Conservation (phyloP, 1,140 invertebrate species). For the Mizuhopecten yessoensis region DNA sequence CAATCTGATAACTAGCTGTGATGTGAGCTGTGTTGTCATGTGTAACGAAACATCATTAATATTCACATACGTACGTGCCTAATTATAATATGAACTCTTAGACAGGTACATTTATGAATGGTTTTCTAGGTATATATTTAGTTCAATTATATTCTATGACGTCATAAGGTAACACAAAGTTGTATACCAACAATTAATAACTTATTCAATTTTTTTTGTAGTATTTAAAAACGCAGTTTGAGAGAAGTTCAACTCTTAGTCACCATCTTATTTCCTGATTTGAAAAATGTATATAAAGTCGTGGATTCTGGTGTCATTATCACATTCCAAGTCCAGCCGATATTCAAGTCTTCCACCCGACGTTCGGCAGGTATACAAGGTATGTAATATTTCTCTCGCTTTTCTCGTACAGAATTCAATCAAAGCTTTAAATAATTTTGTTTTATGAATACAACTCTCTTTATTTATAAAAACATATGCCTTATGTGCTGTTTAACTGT, state of each 20-base stretch:
- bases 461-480: no score
- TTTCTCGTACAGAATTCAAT: no score
- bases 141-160: background rate
- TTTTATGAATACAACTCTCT: no score
- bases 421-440: no score
- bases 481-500: no score
- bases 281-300: background rate
- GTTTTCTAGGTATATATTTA: background rate
- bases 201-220: background rate
- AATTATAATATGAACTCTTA: background rate
- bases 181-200: background rate
- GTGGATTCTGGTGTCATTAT: background rate
- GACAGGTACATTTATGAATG: background rate
- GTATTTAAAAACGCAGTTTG: background rate
- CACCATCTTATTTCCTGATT: background rate
- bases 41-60: background rate
- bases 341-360: background rate
- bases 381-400: no score
- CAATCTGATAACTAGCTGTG: background rate
- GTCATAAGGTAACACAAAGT: background rate
- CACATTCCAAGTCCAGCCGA: background rate
- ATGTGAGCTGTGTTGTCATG: background rate
- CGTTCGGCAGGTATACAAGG: background rate
- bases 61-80: background rate
- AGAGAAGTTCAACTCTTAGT: background rate